A percentile compares a stretch with the other conserved stretches of the same genome.
Evolutionary conservation across 2,888 invertebrate genomes (phyloP).

Genomic region (Didymodactylos carnosus): DNA sequence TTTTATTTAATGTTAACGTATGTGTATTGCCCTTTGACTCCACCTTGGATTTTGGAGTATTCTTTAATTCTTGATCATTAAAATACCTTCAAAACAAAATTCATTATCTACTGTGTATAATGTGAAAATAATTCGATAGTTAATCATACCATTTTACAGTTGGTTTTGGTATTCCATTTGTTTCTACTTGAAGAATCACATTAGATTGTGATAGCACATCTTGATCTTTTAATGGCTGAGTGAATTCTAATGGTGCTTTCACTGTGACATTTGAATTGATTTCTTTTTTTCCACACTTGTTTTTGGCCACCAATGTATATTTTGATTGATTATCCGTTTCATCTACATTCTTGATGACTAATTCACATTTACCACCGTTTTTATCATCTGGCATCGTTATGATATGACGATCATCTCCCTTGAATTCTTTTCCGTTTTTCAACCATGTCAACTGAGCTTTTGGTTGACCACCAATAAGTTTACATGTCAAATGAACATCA

Average conservation of each 20-base stretch:
- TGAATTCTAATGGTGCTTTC: slow-evolving; percentile 9
- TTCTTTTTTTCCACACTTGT: background rate
- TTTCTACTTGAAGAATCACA: slow-evolving; percentile 38
- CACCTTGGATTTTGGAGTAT: background rate
- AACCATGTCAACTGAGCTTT: slow-evolving; percentile 5
- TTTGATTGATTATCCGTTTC: background rate
- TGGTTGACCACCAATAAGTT: background rate
- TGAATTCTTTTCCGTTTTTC: slow-evolving; percentile 5
- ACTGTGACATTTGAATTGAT: background rate
- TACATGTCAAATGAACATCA: background rate
- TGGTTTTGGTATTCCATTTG: slow-evolving; percentile 67
- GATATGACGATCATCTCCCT: background rate
- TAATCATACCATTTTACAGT: slow-evolving; percentile 53
- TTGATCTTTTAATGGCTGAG: slow-evolving; percentile 11
- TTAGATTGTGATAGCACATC: slow-evolving; percentile 20
- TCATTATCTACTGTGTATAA: background rate
- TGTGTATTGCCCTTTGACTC: background rate
- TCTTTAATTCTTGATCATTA: background rate
- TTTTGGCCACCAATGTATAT: slow-evolving; percentile 5
- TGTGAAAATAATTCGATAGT: background rate
- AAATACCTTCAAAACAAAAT: background rate
- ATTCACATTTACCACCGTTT: background rate
- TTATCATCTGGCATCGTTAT: background rate
- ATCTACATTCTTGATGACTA: background rate
- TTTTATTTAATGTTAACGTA: background rate